phyloP scores from a whole-genome alignment of 2,113 vertebrate species.

The Lucifuga dentata region DNA sequence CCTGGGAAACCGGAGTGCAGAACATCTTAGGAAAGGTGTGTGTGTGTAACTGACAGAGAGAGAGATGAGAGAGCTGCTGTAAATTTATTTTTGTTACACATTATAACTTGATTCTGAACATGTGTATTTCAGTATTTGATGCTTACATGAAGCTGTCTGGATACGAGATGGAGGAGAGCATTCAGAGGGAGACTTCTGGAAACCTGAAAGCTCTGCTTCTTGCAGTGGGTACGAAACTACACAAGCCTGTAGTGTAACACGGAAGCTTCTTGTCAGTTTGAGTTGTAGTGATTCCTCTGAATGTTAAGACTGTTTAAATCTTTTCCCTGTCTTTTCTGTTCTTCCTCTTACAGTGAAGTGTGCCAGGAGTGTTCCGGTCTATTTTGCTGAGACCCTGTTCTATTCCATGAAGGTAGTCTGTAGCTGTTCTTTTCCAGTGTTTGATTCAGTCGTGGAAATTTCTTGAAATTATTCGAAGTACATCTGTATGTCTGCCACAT shows the following conservation, averaged over 20 bases:
- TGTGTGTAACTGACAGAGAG: background rate
- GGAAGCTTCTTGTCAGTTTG: too few species aligned
- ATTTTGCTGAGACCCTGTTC: slow-evolving; percentile 93
- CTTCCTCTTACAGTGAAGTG: slow-evolving; percentile 86
- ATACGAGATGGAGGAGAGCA: slow-evolving; percentile 95
- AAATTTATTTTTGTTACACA: background rate
- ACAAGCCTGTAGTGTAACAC: background rate
- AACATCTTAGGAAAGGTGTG: slow-evolving; percentile 91
- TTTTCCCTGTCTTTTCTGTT: background rate
- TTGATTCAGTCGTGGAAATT: too few species aligned
- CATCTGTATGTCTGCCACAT: too few species aligned
- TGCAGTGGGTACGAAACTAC: slow-evolving; percentile 87
- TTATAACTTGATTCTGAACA: background rate
- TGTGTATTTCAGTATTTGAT: slow-evolving; percentile 87
- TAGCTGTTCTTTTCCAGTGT: too few species aligned
- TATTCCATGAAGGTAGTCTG: slow-evolving; percentile 89
- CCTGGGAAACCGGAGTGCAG: slow-evolving; percentile 90
- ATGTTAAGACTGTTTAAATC: too few species aligned
- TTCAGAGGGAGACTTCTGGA: slow-evolving; percentile 94
- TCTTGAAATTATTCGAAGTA: too few species aligned
- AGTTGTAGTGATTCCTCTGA: too few species aligned
- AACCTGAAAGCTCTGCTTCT: slow-evolving; percentile 87
- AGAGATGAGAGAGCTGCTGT: background rate
- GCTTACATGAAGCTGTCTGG: slow-evolving; percentile 95
- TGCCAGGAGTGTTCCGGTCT: slow-evolving; percentile 89